These are phyloP conservation scores for Eustalomyia histrio DNA, from an alignment of 2,888 invertebrate species.

Conservation along the genomic window DNA sequence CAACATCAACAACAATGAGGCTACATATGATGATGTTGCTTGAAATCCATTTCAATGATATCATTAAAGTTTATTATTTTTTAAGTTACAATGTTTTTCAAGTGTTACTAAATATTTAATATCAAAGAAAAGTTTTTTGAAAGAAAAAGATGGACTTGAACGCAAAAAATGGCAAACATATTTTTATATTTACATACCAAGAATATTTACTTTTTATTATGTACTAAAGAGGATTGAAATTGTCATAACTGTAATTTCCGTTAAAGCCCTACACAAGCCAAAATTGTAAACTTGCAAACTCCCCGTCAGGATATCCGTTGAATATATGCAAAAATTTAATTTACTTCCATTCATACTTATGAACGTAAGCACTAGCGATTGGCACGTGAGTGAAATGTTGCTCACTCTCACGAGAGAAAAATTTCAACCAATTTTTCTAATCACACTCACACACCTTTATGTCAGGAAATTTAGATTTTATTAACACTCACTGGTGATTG, in stretches of 20 bases:
- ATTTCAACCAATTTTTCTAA: too few species aligned
- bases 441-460: too few species aligned
- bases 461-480: too few species aligned
- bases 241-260: conserved; percentile 64
- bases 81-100: conserved; percentile 6
- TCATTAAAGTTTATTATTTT: conserved; percentile 23
- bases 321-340: conserved; percentile 54
- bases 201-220: conserved; percentile 60
- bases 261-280: conserved; percentile 38
- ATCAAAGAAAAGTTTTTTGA: conserved; percentile 5
- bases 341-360: conserved; percentile 46
- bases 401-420: too few species aligned
- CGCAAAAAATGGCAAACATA: conserved; percentile 11
- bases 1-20: conserved; percentile 32
- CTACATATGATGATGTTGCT: conserved; percentile 12
- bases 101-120: conserved; percentile 9
- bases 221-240: conserved; percentile 59
- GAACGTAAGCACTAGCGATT: conserved; percentile 7
- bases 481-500: too few species aligned
- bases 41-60: conserved; percentile 19
- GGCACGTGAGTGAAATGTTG: too few species aligned
- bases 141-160: neutral
- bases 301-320: conserved; percentile 61
- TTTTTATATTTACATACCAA: conserved; percentile 26
- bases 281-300: conserved; percentile 47